Evolutionary conservation across 2,888 invertebrate genomes (phyloP).

Genomic region (Drosophila melanosoma): DNA sequence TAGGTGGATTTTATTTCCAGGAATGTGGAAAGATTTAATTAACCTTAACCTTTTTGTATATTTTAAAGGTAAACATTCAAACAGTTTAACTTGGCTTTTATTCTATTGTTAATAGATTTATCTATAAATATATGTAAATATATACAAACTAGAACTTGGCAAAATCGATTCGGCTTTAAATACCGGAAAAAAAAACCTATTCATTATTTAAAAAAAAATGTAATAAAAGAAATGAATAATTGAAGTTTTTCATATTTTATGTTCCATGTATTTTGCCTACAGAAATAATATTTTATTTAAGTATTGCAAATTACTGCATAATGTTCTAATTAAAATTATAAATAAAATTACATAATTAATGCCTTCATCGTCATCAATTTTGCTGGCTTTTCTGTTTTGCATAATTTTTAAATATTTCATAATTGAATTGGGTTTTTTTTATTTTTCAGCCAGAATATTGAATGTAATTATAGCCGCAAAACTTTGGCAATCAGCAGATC

Average conservation of each 20-base stretch:
- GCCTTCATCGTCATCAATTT: not conserved
- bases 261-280: not conserved
- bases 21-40: not conserved
- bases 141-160: not conserved
- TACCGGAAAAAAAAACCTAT: not conserved
- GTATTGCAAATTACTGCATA: not conserved
- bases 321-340: not conserved
- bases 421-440: not conserved
- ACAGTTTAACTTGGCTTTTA: not conserved
- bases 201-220: not conserved
- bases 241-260: not conserved
- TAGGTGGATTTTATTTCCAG: not conserved
- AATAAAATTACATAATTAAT: not conserved
- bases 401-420: not conserved
- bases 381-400: not conserved
- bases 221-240: not conserved
- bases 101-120: not conserved
- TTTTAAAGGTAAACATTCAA: not conserved
- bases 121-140: not conserved
- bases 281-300: not conserved
- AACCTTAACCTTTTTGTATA: not conserved
- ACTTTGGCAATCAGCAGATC: conserved; percentile 1
- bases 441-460: not conserved
- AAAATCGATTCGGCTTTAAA: not conserved
- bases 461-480: not conserved